These are phyloP conservation scores for Ornithoptera priamus DNA, from an alignment of 2,888 invertebrate species.

Conservation along the genomic window DNA sequence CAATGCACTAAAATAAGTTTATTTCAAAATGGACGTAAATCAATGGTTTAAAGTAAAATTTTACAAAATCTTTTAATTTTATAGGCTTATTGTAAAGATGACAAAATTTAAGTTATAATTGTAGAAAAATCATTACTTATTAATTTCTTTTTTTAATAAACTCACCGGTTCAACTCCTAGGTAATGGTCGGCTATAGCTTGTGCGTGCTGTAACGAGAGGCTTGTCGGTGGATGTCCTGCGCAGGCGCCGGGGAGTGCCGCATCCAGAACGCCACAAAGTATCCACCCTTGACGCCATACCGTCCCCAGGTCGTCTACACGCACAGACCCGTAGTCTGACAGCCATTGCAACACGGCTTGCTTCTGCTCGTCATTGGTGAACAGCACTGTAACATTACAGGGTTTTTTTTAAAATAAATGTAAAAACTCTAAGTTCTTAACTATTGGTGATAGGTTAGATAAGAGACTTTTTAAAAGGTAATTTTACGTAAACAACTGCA, in stretches of 20 bases:
- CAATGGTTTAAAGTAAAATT: too few relatives aligned
- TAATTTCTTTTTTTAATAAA: background rate
- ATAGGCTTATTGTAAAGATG: too few relatives aligned
- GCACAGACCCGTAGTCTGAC: slow-evolving; percentile 60
- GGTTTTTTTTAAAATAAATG: too few relatives aligned
- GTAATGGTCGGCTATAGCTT: slow-evolving; percentile 81
- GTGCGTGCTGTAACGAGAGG: slow-evolving; percentile 75
- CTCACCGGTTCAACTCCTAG: slow-evolving; percentile 81
- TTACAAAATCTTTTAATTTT: too few relatives aligned
- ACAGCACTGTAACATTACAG: slow-evolving; percentile 56
- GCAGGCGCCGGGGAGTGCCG: slow-evolving; percentile 81
- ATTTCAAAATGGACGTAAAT: too few relatives aligned
- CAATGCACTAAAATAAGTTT: too few relatives aligned
- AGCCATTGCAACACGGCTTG: slow-evolving; percentile 69
- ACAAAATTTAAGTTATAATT: too few relatives aligned
- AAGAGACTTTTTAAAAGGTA: too few relatives aligned
- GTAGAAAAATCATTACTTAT: background rate
- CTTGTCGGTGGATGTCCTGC: slow-evolving; percentile 77
- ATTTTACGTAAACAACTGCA: too few relatives aligned
- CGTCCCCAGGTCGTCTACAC: slow-evolving; percentile 71
- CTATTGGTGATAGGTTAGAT: too few relatives aligned
- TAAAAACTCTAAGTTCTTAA: too few relatives aligned
- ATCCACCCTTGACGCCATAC: slow-evolving; percentile 82
- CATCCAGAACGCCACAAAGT: slow-evolving; percentile 80
- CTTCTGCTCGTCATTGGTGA: slow-evolving; percentile 70